Percentiles rank a stretch among this genome's conserved stretches.
phyloP scores from a whole-genome alignment of 2,797 vertebrate species.

The Fundulus diaphanus region DNA sequence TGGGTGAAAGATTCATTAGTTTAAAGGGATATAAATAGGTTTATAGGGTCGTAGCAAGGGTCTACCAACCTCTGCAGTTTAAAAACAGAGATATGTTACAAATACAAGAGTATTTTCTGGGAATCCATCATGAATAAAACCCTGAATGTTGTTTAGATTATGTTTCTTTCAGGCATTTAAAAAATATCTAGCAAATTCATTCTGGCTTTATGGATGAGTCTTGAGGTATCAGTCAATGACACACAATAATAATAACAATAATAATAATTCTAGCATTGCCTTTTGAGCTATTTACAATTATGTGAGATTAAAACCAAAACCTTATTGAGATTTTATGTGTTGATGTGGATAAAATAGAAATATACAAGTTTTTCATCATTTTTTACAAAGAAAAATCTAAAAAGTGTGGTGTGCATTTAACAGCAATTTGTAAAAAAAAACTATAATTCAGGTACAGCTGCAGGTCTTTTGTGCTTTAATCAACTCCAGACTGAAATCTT shows the following conservation, averaged over 20 bases:
- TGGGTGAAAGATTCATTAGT: not conserved
- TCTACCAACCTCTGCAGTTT: slow-evolving; percentile 1
- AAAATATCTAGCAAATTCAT: not conserved
- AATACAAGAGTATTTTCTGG: not conserved
- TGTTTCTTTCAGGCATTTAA: too few relatives aligned
- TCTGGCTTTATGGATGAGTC: not conserved
- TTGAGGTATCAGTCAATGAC: not conserved
- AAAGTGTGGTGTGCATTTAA: not conserved
- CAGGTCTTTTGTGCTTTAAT: not conserved
- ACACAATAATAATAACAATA: too few relatives aligned
- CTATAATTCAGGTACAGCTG: not conserved
- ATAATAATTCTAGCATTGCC: too few relatives aligned
- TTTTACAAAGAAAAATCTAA: not conserved
- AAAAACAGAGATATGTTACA: not conserved
- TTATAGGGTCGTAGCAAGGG: not conserved
- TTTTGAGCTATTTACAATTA: too few relatives aligned
- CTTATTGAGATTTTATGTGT: too few relatives aligned
- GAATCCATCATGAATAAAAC: not conserved
- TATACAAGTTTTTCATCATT: not conserved
- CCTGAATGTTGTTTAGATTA: not conserved
- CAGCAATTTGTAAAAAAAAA: not conserved
- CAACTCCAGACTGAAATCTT: too few relatives aligned
- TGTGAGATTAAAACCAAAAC: too few relatives aligned
- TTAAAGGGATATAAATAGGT: slow-evolving; percentile 6
- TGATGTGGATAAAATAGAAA: not conserved